Evolutionary conservation across 2,888 invertebrate species (phyloP).

Genomic region (Dorcus hopei): DNA sequence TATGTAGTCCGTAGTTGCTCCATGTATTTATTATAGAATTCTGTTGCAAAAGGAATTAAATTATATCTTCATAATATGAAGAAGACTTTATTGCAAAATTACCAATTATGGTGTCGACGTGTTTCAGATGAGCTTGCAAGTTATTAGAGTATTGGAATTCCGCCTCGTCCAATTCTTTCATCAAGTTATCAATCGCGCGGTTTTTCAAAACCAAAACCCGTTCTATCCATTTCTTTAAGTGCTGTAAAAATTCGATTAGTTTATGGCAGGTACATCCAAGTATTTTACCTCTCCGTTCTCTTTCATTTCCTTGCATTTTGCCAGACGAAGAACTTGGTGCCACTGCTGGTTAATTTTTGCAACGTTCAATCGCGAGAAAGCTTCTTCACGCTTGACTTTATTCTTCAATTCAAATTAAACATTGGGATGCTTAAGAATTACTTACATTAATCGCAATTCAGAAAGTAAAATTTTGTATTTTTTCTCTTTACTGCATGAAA

Average conservation of each 20-base stretch:
- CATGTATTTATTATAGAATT: slow-evolving; percentile 54
- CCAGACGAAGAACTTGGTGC: slow-evolving; percentile 71
- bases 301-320: slow-evolving; percentile 73
- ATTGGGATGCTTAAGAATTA: too few species aligned
- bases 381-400: slow-evolving; percentile 78
- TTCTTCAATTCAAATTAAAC: slow-evolving; percentile 54
- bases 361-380: slow-evolving; percentile 71
- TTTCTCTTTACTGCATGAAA: background rate
- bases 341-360: slow-evolving; percentile 85
- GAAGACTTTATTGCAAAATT: slow-evolving; percentile 28
- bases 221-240: slow-evolving; percentile 59
- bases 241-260: slow-evolving; percentile 39
- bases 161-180: slow-evolving; percentile 65
- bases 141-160: slow-evolving; percentile 72
- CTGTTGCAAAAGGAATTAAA: slow-evolving; percentile 19
- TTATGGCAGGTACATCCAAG: background rate
- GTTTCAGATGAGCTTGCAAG: slow-evolving; percentile 70
- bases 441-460: too few species aligned
- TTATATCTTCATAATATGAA: background rate
- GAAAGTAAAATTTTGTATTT: too few species aligned
- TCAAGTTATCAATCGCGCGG: slow-evolving; percentile 60
- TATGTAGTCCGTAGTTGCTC: slow-evolving; percentile 47
- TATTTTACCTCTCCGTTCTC: slow-evolving; percentile 60
- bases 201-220: slow-evolving; percentile 66
- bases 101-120: slow-evolving; percentile 68